Evolutionary conservation across 2,113 vertebrate species (phyloP).

Genomic region (Perca fluviatilis): DNA sequence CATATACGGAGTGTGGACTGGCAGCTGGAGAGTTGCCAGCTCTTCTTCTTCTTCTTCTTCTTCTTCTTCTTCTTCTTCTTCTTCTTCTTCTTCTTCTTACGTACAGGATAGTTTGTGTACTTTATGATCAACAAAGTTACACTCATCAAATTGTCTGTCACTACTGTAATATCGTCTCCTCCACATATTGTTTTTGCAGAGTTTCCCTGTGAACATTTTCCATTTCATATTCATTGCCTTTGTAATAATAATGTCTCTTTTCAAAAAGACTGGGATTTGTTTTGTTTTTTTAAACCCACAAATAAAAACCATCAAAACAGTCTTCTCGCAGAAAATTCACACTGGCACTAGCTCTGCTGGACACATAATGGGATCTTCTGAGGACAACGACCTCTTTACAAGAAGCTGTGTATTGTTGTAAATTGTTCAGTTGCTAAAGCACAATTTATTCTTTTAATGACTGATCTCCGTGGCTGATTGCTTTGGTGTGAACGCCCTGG

Average conservation of each 20-base stretch:
- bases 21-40: no score
- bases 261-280: neutral
- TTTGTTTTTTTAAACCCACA: neutral
- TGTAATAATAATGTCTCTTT: constrained; percentile 9
- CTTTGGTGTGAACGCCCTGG: constrained; percentile 31
- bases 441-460: constrained; percentile 47
- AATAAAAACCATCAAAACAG: constrained; percentile 27
- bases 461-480: constrained; percentile 34
- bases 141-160: neutral
- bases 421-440: constrained; percentile 32
- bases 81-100: neutral
- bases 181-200: constrained; percentile 5
- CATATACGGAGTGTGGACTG: no score
- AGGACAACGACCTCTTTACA: constrained; percentile 18
- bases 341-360: constrained; percentile 14
- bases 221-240: constrained; percentile 25
- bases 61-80: no score
- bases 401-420: constrained; percentile 16
- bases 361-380: constrained; percentile 36
- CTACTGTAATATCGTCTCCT: neutral
- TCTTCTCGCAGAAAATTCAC: constrained; percentile 26
- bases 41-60: no score
- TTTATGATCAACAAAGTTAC: constrained; percentile 14
- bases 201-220: constrained; percentile 11
- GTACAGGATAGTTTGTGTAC: neutral